Percentiles rank a stretch among this genome's conserved stretches.
These are phyloP conservation scores for Semotilus atromaculatus DNA, from an alignment of 2,797 vertebrate genomes.

Conservation along the genomic window DNA sequence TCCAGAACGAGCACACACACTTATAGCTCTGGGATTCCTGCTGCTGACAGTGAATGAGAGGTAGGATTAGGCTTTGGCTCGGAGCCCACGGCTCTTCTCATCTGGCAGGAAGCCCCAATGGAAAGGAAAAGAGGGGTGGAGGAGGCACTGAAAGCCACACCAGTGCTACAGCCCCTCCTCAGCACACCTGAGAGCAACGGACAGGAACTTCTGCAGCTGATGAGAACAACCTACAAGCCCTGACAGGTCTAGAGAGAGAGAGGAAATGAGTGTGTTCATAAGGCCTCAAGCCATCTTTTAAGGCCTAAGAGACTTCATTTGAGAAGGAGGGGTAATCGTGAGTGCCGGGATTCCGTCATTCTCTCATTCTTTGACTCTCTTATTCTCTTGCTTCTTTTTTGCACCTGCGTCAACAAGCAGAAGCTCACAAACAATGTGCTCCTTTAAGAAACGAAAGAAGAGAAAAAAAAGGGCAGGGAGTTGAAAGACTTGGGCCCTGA, in stretches of 20 bases:
- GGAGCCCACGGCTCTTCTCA: slow-evolving; percentile 7
- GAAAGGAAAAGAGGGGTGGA: slow-evolving; percentile 7
- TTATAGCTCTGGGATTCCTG: slow-evolving; percentile 16
- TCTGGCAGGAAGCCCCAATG: slow-evolving; percentile 30
- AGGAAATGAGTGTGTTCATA: slow-evolving; percentile 1
- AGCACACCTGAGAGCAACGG: slow-evolving; percentile 54
- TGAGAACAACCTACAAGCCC: slow-evolving; percentile 59
- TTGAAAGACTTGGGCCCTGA: slow-evolving; percentile 47
- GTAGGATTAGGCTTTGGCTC: slow-evolving; percentile 41
- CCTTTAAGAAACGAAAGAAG: slow-evolving; percentile 62
- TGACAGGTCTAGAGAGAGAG: slow-evolving; percentile 40
- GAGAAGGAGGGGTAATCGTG: slow-evolving; percentile 21
- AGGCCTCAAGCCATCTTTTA: slow-evolving; percentile 27
- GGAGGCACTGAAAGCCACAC: slow-evolving; percentile 1
- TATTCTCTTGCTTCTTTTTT: slow-evolving; percentile 67
- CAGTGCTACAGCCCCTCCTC: neutral
- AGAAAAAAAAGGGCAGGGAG: slow-evolving; percentile 55
- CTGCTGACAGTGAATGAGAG: slow-evolving; percentile 36
- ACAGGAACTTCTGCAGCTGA: slow-evolving; percentile 48
- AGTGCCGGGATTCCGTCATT: slow-evolving; percentile 3
- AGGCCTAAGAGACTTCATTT: slow-evolving; percentile 47
- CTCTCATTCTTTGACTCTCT: slow-evolving; percentile 44
- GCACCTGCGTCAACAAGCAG: slow-evolving; percentile 81
- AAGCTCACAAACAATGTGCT: slow-evolving; percentile 68
- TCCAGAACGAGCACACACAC: slow-evolving; percentile 33